Evolutionary conservation across 2,888 invertebrate genomes (phyloP), one percentile per base, ranked within the genome.

Genomic region (Dorcus parallelipipedus): DNA sequence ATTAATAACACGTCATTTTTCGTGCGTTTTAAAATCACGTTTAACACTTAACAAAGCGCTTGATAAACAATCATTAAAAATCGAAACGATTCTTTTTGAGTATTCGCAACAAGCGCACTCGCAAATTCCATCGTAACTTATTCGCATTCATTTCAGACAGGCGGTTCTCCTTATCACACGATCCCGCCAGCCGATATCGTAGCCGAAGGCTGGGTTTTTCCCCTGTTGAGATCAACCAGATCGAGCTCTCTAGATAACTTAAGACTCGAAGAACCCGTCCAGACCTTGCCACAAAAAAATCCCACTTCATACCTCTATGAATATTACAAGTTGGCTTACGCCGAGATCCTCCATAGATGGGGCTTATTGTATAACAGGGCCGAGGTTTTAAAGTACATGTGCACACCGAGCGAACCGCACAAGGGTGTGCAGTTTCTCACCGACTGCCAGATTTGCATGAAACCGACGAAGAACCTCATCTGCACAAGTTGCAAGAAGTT

Each of bases 91-190:
- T 33, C 26, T 33, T 33, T 33, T 33, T 33, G 26, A 33, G 26
- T 33, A 33, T 33, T 33, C 6, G 1, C 26, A 1, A 33, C 26
- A 33, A 5, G 7, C 26, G 6, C 26, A 33, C 26, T 7, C 0
- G 1, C 26, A 1, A 33, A 6, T 33, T 33, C 6, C 26, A 33
- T 7, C 26, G 26, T 33, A 33, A 33, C 26, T 33, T 33, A 33
- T 33, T 7, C 26, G 1, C 6, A 5, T 7, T 49, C 10, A 51
- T 63, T 81, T 43, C 75, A 87, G 83, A 88, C 89, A 73, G 87
- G 88, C 56, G 87, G 87, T n/a, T 93, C 93, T 2, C 93, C 94
- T 0, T 95, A 95, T 78, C 93, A 91, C 74, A 95, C 95, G 5
- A 91, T 95, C 57, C 89, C 77, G 17, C 90, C 88, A 9, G 84